A percentile compares a stretch with the other conserved stretches of the same genome.
Evolutionary conservation across 1,140 invertebrate genomes (phyloP).

Genomic region (Drosophila suzukii): DNA sequence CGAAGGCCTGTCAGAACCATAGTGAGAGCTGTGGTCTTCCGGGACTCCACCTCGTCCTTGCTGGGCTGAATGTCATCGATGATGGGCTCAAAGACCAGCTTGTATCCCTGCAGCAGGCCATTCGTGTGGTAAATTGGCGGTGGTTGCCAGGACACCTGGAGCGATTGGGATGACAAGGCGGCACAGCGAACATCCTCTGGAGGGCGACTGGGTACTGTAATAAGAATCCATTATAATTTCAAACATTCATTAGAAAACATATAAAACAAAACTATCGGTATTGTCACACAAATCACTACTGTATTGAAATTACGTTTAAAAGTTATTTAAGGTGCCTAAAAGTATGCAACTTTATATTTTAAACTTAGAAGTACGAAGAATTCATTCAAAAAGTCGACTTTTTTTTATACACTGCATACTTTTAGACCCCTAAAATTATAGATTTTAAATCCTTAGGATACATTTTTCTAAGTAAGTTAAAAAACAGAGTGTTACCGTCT

Average conservation of each 20-base stretch:
- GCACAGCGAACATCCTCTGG: slow-evolving; percentile 90
- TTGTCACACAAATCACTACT: no score
- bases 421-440: no score
- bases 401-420: background rate
- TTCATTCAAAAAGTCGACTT: no score
- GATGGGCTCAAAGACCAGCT: slow-evolving; percentile 89
- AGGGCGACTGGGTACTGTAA: slow-evolving; percentile 89
- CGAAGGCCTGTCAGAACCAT: slow-evolving; percentile 88
- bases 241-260: background rate
- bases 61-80: slow-evolving; percentile 83
- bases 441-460: no score
- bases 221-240: background rate
- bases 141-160: slow-evolving; percentile 94
- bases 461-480: no score
- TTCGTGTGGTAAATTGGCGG: slow-evolving; percentile 90
- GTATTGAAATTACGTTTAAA: no score
- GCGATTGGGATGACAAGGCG: slow-evolving; percentile 89
- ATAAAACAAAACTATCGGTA: no score
- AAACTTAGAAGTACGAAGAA: no score
- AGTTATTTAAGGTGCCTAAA: no score
- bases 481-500: slow-evolving; percentile 87
- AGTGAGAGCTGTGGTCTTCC: slow-evolving; percentile 89
- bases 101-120: slow-evolving; percentile 93
- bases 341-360: no score
- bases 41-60: slow-evolving; percentile 88